Evolutionary conservation across 2,888 invertebrate genomes (phyloP), one percentile per base, ranked within the genome.

Genomic region (Ophion obscuratus): DNA sequence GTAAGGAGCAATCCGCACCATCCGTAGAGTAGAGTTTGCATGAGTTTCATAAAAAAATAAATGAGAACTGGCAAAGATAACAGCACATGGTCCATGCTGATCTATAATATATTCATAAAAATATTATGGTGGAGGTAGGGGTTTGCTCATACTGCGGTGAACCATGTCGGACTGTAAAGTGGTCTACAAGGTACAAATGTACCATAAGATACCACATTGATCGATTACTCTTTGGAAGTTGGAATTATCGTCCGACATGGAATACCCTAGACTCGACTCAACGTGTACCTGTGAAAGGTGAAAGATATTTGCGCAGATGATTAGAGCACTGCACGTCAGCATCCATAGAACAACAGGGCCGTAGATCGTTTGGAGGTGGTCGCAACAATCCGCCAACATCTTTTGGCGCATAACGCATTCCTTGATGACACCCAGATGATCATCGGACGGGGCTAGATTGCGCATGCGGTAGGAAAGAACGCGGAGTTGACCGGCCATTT

Each of bases 231-330:
- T 47, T 47, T 2, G 14, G 14, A 24, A 4, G 6, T 36, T 36
- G 36, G 5, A 57, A n/a, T 10, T 36, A 6, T 10, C 44, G 64
- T 36, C 5, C 6, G 9, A 40, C 40, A 40, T 40, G 31, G 31
- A 31, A 31, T 53, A 53, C 5, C 53, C 53, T 14, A 53, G 53
- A 14, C 14, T 53, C 14, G 53, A 53, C 17, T 53, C 17, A 17
- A 17, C 53, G 53, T 53, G 3, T 66, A 90, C 90, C 81, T 82
- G 85, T 20, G 84, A 81, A 1, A 81, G 74, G 64, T 92, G 90
- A 68, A 89, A 92, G 70, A 91, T 87, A 6, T 90, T 59, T 0
- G 87, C 83, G 59, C 91, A 92, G 20, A 91, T 84, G 0, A 88
- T 82, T 2, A 90, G 20, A 0, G 89, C 89, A 40, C 89, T 90